Conservation (phyloP, 2,888 invertebrate genomes). For the Cryptus armator region DNA sequence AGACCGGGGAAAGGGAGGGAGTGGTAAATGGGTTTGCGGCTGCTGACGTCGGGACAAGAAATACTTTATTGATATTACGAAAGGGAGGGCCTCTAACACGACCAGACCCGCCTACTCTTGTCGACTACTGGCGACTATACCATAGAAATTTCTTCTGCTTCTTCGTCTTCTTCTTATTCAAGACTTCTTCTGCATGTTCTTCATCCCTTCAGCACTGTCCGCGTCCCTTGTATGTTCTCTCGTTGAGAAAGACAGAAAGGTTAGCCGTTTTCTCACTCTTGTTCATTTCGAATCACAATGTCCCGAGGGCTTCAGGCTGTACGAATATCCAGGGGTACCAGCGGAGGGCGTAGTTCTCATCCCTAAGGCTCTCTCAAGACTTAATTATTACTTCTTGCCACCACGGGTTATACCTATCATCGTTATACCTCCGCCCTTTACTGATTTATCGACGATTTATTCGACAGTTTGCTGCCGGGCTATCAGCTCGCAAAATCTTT, state of each 20-base stretch:
- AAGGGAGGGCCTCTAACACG: constrained; percentile 68
- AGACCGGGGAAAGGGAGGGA: constrained; percentile 28
- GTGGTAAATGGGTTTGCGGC: constrained; percentile 71
- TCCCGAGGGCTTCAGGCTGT: background rate
- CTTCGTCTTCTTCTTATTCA: constrained; percentile 38
- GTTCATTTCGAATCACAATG: constrained; percentile 29
- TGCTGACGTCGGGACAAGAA: constrained; percentile 73
- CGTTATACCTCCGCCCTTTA: background rate
- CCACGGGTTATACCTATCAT: background rate
- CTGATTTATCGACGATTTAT: constrained; percentile 23
- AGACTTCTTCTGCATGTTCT: constrained; percentile 52
- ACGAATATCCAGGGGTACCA: background rate
- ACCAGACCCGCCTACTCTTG: constrained; percentile 54
- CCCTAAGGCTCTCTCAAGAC: background rate
- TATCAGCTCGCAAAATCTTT: background rate
- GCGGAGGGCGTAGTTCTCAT: background rate
- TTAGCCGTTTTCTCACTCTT: constrained; percentile 13
- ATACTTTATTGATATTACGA: constrained; percentile 74
- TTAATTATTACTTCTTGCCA: constrained; percentile 50
- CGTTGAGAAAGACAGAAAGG: background rate
- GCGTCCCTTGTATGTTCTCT: background rate
- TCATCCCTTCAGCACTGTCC: constrained; percentile 10
- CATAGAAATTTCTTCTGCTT: constrained; percentile 35
- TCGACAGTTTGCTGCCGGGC: background rate
- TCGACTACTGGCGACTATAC: constrained; percentile 47